phyloP scores from a whole-genome alignment of 2,113 vertebrate genomes.

The Crocuta crocuta region DNA sequence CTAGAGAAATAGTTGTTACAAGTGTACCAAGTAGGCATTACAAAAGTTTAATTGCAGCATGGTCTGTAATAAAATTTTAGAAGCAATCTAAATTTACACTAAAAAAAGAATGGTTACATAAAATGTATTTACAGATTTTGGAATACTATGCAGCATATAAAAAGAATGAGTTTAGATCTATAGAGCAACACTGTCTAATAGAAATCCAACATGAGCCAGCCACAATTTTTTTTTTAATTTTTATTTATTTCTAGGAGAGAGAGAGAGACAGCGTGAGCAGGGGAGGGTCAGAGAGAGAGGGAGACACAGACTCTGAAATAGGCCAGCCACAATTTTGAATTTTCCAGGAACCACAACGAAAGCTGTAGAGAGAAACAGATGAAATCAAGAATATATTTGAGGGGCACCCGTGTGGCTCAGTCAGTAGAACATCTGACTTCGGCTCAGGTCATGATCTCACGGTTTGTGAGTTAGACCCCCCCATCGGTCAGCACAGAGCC shows the following conservation, averaged over 20 bases:
- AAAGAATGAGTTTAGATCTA: not conserved
- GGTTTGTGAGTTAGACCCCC: too few species aligned
- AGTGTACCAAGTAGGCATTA: not conserved
- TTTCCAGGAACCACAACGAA: not conserved
- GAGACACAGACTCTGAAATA: too few species aligned
- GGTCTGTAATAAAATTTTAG: conserved; percentile 15
- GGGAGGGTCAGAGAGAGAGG: too few species aligned
- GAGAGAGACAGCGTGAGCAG: too few species aligned
- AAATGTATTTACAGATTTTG: not conserved
- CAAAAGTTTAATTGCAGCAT: not conserved
- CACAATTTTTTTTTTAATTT: too few species aligned
- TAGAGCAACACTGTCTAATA: not conserved
- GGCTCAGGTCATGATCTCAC: too few species aligned
- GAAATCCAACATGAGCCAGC: not conserved
- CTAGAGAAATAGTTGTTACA: not conserved
- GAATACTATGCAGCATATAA: not conserved
- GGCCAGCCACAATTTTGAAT: not conserved
- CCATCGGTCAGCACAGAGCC: too few species aligned
- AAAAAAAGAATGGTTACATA: not conserved
- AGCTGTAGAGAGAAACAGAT: not conserved
- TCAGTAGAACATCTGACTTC: too few species aligned
- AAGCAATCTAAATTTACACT: not conserved
- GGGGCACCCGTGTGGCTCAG: too few species aligned
- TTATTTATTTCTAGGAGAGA: too few species aligned
- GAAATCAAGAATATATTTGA: not conserved